A percentile compares a stretch with the other conserved stretches of the same genome.
These are phyloP conservation scores for Phylloscopus whistleri DNA, from an alignment of 2,113 vertebrate genomes.

Conservation along the genomic window DNA sequence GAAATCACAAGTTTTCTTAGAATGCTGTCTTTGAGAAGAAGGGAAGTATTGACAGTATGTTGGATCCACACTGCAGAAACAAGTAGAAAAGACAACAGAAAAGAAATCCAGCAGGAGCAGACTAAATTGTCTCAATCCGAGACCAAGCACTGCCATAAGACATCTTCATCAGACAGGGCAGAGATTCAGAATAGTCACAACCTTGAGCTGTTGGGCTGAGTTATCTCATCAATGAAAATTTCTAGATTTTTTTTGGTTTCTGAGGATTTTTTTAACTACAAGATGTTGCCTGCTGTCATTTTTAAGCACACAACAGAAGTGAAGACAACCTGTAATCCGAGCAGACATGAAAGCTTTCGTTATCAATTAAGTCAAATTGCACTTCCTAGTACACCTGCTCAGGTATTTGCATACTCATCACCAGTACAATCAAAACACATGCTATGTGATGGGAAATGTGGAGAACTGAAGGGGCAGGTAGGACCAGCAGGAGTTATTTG, in stretches of 20 bases:
- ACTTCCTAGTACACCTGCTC: not conserved
- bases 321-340: not conserved
- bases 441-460: not conserved
- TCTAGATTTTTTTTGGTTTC: rapidly evolving
- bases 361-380: not conserved
- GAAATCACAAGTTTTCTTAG: not conserved
- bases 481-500: not conserved
- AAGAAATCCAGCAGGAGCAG: not conserved
- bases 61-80: not conserved
- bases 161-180: not conserved
- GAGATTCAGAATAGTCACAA: not conserved
- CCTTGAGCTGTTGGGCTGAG: not conserved
- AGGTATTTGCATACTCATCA: not conserved
- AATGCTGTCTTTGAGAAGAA: not conserved
- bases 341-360: not conserved
- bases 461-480: not conserved
- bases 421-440: not conserved
- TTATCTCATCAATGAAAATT: not conserved
- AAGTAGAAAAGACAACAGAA: not conserved
- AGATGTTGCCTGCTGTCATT: not conserved
- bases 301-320: not conserved
- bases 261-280: not conserved
- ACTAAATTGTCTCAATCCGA: rapidly evolving
- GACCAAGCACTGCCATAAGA: not conserved
- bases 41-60: not conserved